phyloP scores from a whole-genome alignment of 1,140 invertebrate species.

The Micrasema minimum region DNA sequence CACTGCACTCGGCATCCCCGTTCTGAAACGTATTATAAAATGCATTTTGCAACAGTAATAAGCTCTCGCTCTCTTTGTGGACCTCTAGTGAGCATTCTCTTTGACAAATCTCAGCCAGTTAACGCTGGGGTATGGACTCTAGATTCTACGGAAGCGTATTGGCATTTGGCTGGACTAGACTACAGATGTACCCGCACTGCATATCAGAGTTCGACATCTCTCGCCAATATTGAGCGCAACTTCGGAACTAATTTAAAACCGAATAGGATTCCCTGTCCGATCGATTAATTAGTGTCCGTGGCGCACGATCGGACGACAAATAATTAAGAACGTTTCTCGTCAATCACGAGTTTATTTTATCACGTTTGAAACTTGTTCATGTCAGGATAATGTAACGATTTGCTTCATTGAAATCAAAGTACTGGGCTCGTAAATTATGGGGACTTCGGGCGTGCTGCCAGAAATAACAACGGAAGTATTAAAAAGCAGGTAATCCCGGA shows the following conservation, averaged over 20 bases:
- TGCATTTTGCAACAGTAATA: too few relatives aligned
- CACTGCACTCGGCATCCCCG: too few relatives aligned
- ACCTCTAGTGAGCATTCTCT: constrained; percentile 2
- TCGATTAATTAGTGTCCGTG: constrained; percentile 12
- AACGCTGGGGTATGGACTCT: not conserved
- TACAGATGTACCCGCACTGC: too few relatives aligned
- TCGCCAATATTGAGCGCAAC: constrained; percentile 21
- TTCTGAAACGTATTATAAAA: too few relatives aligned
- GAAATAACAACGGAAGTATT: too few relatives aligned
- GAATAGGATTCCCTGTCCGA: not conserved
- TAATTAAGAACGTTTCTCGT: not conserved
- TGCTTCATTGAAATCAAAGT: too few relatives aligned
- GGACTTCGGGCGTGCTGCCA: too few relatives aligned
- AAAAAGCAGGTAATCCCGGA: too few relatives aligned
- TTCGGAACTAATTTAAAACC: constrained; percentile 23
- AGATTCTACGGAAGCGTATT: constrained; percentile 15
- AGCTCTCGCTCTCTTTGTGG: too few relatives aligned
- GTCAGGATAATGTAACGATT: too few relatives aligned
- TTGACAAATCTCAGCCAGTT: constrained; percentile 15
- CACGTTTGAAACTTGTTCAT: too few relatives aligned
- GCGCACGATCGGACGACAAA: constrained; percentile 5
- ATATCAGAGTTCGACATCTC: constrained; percentile 10
- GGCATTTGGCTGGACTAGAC: constrained; percentile 20
- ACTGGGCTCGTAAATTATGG: too few relatives aligned
- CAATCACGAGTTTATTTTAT: not conserved